Base-by-base conservation (phyloP, 1,140 invertebrate species). In the Dufourea novaeangliae region DNA sequence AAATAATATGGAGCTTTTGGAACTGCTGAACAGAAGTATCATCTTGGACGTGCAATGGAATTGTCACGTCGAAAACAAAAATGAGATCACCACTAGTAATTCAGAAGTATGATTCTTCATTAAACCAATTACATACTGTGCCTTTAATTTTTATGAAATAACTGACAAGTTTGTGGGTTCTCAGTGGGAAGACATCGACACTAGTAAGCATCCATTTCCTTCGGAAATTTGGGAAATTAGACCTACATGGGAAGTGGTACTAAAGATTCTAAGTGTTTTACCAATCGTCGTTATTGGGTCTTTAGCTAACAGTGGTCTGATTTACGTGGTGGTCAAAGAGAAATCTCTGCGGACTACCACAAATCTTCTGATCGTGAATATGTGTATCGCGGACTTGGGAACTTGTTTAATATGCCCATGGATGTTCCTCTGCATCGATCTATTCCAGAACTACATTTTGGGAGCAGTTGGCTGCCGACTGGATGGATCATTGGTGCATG, bases 291-390 rank as follows among this genome's bases (percentile, higher is more conserved):
- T 95, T 0, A 88, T 95, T 32, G 96, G 96, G 0, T 91, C 97
- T 17, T 92, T 96, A 46, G 95, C 96, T 0, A 98, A 98, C 88
- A 88, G 94, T 10, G 90, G 95, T 1, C 94, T 97, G 14, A 92
- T 97, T 4, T 92, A 95, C 57, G 94, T 96, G 0, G 94, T 97
- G 22, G 75, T 94, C 0, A 94, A 92, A n/a, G 95, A 95, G 84
- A 94, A 94, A 80, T 93, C 95, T 78, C 93, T 97, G 68, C 93
- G 95, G 72, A 95, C 95, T n/a, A 94, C 96, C 0, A 96, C 96
- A 4, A 97, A 97, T 91, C 92, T 96, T 37, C 93, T 97, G 29
- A 95, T 98, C 12, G 94, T 95, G 34, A 97, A 97, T 82, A 95
- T 97, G 93, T 96, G 96, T 0, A 84, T 95, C 4, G 95, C 96